These are phyloP conservation scores for Machaerirhynchus nigripectus DNA, from an alignment of 2,113 vertebrate genomes.

Conservation along the genomic window DNA sequence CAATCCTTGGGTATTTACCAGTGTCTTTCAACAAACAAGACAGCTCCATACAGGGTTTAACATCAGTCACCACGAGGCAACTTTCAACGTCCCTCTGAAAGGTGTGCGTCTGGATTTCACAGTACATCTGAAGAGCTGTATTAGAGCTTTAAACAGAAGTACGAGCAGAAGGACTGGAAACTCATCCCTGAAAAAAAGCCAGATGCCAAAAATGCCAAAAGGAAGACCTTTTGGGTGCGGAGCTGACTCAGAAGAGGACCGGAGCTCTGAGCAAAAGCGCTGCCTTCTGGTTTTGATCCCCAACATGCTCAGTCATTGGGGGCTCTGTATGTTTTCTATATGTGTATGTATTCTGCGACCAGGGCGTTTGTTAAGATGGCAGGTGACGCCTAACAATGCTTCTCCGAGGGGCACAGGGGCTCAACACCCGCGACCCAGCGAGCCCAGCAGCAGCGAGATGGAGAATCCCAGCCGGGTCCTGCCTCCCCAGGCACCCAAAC, in stretches of 20 bases:
- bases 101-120: not conserved
- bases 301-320: not conserved
- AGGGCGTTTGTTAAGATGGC: not conserved
- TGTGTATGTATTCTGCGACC: rapidly evolving
- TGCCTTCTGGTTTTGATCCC: not conserved
- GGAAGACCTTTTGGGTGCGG: not conserved
- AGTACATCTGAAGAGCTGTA: not conserved
- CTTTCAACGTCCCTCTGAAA: not conserved
- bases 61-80: not conserved
- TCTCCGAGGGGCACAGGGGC: not conserved
- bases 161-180: not conserved
- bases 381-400: not conserved
- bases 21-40: not conserved
- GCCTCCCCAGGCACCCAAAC: not conserved
- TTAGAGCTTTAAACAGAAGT: not conserved
- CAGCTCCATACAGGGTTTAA: rapidly evolving
- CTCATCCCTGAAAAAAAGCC: not conserved
- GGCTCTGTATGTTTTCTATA: not conserved
- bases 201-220: not conserved
- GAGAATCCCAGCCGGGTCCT: not conserved
- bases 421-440: not conserved
- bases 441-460: not conserved
- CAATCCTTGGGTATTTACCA: not conserved
- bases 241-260: not conserved
- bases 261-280: not conserved